Evolutionary conservation across 2,113 vertebrate genomes (phyloP).

Genomic region (Dasyurus viverrinus): DNA sequence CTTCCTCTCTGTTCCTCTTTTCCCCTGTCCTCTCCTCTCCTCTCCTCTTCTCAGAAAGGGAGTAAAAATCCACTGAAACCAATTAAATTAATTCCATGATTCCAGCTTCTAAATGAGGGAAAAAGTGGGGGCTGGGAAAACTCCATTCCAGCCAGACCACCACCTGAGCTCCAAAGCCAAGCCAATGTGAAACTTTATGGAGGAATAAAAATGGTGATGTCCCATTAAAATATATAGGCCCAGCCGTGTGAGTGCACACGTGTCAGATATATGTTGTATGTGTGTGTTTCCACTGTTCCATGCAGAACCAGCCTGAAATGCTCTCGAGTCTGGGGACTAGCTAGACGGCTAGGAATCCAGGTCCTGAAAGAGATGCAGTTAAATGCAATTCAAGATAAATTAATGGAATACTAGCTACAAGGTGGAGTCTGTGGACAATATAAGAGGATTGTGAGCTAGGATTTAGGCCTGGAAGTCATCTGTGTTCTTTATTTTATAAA

Average conservation of each 20-base stretch:
- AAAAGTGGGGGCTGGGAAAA: not conserved
- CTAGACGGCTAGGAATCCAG: not conserved
- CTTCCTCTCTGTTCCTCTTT: not conserved
- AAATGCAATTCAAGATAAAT: not conserved
- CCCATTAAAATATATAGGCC: constrained; percentile 4
- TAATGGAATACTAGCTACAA: not conserved
- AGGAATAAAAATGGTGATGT: constrained; percentile 1
- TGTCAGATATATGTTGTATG: constrained; percentile 1
- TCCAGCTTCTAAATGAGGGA: not conserved
- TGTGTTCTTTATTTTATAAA: not conserved
- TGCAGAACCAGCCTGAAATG: not conserved
- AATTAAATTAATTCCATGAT: constrained; percentile 6
- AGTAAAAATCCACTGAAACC: not conserved
- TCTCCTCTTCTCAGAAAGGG: not conserved
- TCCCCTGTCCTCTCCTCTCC: not conserved
- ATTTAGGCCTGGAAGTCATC: not conserved
- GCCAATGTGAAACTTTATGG: not conserved
- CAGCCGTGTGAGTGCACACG: not conserved
- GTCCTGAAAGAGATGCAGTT: not conserved
- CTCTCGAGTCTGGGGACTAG: not conserved
- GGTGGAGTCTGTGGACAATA: not conserved
- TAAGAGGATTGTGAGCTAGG: not conserved
- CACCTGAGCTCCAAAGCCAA: not conserved
- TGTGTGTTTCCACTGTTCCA: constrained; percentile 3
- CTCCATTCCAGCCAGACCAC: not conserved